Percentiles rank a stretch among this genome's conserved stretches.
Evolutionary conservation across 2,797 vertebrate species (phyloP).

Genomic region (Crypturellus tataupa): DNA sequence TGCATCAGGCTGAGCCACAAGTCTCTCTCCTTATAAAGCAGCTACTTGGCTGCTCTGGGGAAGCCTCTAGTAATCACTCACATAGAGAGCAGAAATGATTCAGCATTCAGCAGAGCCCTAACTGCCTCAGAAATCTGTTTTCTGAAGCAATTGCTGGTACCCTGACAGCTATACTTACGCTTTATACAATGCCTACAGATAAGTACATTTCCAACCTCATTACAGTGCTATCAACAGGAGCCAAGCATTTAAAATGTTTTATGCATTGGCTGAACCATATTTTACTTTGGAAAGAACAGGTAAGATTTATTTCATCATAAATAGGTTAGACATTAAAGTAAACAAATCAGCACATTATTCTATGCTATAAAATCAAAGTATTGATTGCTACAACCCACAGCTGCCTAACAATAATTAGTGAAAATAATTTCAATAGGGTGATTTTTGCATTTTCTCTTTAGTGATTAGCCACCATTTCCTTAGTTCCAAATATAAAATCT

Average conservation of each 20-base stretch:
- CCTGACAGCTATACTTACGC: constrained; percentile 19
- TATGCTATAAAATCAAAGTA: constrained; percentile 30
- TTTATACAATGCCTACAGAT: constrained; percentile 32
- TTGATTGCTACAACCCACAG: neutral
- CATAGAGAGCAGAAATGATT: constrained; percentile 35
- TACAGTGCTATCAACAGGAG: constrained; percentile 42
- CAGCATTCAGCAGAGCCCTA: constrained; percentile 33
- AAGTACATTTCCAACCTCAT: constrained; percentile 53
- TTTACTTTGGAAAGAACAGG: constrained; percentile 53
- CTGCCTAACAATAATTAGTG: neutral
- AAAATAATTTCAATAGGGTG: constrained; percentile 8
- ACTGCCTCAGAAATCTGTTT: constrained; percentile 55
- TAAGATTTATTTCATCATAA: constrained; percentile 59
- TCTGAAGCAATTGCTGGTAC: constrained; percentile 24
- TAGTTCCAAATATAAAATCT: neutral
- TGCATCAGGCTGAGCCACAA: neutral
- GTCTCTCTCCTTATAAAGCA: neutral
- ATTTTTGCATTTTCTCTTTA: constrained; percentile 21
- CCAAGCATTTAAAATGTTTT: constrained; percentile 56
- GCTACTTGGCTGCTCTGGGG: neutral
- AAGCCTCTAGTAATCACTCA: neutral
- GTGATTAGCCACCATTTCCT: constrained; percentile 2
- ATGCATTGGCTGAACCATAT: constrained; percentile 1
- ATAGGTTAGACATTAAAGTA: constrained; percentile 51
- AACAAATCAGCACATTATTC: constrained; percentile 53